Evolutionary conservation across 2,888 invertebrate species (phyloP), one percentile per base, ranked within the genome.

Genomic region (Neuroscelio doddi): DNA sequence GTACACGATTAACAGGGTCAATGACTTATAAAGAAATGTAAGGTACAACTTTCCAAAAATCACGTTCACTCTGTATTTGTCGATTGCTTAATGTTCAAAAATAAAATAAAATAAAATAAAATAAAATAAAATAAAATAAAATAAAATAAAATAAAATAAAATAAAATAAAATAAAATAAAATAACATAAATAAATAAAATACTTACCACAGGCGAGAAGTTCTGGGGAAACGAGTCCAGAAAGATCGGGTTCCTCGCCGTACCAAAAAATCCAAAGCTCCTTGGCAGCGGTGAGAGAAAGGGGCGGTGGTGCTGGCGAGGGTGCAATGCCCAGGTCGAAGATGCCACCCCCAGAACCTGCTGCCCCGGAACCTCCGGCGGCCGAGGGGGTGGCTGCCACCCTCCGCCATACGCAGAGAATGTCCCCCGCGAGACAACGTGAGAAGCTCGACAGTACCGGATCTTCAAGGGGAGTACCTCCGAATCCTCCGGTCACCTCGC

Each of bases 211-310:
- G 71, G 90, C 89, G 81, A 94, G 91, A 72, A 97, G 90, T 83
- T 96, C 95, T 9, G 92, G 91, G 63, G 93, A 91, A 75, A 96
- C 92, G 79, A 96, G 88, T 64, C 92, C 92, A 79, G 89, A 90
- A 70, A 96, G 89, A 86, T 96, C 95, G 56, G 96, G 96, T 86
- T 96, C 96, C 85, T 97, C 97, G 81, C 97, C 97, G 87, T 98
- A 99, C 98, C 98, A 99, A 88, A 99, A 99, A 85, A 99, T 94
- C 98, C 98, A 99, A 66, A 99, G 90, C 86, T 99, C 98, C 88
- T 98, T 98, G 85, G 94, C 92, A 80, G 94, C 92, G 83, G 92
- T 90, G 76, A 94, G 88, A 77, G 93, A 92, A 78, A 94, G 89
- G 72, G 94, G 93, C 81, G 92, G 92, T 81, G 90, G 90, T 73